Conservation (phyloP, 2,113 vertebrate genomes). For the Aptenodytes patagonicus region DNA sequence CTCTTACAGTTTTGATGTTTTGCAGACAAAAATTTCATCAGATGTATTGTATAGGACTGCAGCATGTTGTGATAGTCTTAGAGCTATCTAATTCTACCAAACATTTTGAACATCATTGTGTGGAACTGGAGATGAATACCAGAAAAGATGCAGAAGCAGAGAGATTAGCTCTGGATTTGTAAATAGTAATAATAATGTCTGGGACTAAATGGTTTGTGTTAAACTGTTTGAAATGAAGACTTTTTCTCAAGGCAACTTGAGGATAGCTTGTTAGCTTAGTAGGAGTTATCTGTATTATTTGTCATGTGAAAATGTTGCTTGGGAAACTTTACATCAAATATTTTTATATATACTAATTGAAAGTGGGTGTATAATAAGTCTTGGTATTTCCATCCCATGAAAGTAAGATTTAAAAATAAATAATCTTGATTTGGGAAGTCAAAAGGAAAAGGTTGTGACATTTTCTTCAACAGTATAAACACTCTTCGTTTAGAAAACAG, state of each 20-base stretch:
- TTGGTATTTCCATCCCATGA: constrained; percentile 38
- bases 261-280: constrained; percentile 19
- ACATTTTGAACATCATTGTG: neutral
- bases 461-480: constrained; percentile 39
- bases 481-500: constrained; percentile 19
- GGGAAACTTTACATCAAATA: constrained; percentile 38
- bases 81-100: neutral
- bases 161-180: neutral
- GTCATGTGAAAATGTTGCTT: constrained; percentile 4
- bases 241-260: neutral
- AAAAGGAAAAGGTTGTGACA: constrained; percentile 59
- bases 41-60: neutral
- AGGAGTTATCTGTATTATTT: constrained; percentile 33
- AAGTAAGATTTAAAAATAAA: constrained; percentile 52
- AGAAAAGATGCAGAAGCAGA: neutral
- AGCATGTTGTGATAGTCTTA: neutral
- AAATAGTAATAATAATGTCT: neutral
- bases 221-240: neutral
- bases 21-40: neutral
- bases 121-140: neutral
- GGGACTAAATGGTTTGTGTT: neutral
- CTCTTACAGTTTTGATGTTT: neutral
- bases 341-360: constrained; percentile 45
- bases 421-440: constrained; percentile 32
- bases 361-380: constrained; percentile 47